Base-by-base conservation (phyloP, 2,113 vertebrate genomes). In the Chaetorhynchus papuensis region DNA sequence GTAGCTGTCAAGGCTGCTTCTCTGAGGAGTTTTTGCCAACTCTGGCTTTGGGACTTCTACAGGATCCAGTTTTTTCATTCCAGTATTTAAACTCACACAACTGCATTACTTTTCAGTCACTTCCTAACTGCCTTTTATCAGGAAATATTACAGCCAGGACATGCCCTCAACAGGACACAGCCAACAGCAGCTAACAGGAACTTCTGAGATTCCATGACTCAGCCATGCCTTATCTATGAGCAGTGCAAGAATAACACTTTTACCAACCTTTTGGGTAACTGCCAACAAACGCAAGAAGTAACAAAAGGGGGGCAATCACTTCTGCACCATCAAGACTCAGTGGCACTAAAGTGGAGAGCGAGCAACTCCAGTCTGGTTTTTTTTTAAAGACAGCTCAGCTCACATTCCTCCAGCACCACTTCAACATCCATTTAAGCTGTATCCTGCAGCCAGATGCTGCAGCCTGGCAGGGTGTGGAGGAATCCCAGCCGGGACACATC, bases 371-470 rank as follows among this genome's bases (percentile, higher is more conserved):
- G 26, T 17, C 10, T 13, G 11, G 1, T 13, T 20, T 50, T 20
- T 50, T 41, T 31, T 57, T 10, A 6, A 45, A 23, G 33, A 21
- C 37, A n/a, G 7, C 15, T 20, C 31, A 6, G 57, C 31, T 83
- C 22, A 3, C 1, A 2, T 7, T 65, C 10, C 66, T 64, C 39
- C 37, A 39, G 44, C 54, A 39, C 33, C n/a, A 20, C 1, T 35
- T 10, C n/a, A 27, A 26, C 7, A 5, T 16, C 30, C 10, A 5
- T 5, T n/a, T 13, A 3, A 24, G 60, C 35, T 3, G 9, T 2
- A 17, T 4, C 33, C 42, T 1, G 0, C 2, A 45, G 65, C 31
- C 2, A 1, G 35, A 11, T 1, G 9, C 37, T 1, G 3, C 52
- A n/a, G 50, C n/a, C 26, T 7, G 5, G 56, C 1, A 7, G 33